Evolutionary conservation across 2,797 vertebrate genomes (phyloP).

Genomic region (Mormyrus hasselquistii): DNA sequence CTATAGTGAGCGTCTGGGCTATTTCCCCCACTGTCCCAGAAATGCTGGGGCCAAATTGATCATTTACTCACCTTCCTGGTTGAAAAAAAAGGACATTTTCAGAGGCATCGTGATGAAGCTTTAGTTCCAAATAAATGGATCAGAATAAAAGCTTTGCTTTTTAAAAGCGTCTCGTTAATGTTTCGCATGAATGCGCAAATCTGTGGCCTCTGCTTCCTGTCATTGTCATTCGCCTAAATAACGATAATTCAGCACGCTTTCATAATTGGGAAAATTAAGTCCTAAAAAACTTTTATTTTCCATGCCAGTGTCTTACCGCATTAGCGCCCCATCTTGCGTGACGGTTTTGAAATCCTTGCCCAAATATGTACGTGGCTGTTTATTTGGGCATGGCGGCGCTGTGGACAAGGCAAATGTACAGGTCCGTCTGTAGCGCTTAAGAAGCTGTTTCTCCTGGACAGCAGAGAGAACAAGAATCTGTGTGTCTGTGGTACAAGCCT

Average conservation of each 20-base stretch:
- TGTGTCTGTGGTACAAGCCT: not conserved
- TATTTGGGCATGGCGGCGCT: not conserved
- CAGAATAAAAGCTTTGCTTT: slow-evolving; percentile 11
- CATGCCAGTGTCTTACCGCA: not conserved
- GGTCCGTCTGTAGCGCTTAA: not conserved
- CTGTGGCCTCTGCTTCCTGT: not conserved
- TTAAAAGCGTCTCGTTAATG: not conserved
- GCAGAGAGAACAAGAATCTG: not conserved
- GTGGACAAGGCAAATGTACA: not conserved
- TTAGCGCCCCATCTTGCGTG: not conserved
- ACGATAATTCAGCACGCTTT: not conserved
- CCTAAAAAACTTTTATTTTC: not conserved
- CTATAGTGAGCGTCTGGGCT: not conserved
- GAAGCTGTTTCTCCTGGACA: not conserved
- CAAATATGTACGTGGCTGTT: not conserved
- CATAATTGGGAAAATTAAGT: not conserved
- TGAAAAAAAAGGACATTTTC: not conserved
- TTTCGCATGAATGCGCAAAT: not conserved
- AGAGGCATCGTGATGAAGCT: not conserved
- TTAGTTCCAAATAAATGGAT: slow-evolving; percentile 1
- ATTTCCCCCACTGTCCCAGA: not conserved
- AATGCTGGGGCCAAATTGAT: not conserved
- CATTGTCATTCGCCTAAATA: not conserved
- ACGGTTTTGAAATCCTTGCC: not conserved
- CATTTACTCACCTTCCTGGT: not conserved